These are phyloP conservation scores for Lagopus leucura DNA, from an alignment of 2,113 vertebrate species.

Conservation along the genomic window DNA sequence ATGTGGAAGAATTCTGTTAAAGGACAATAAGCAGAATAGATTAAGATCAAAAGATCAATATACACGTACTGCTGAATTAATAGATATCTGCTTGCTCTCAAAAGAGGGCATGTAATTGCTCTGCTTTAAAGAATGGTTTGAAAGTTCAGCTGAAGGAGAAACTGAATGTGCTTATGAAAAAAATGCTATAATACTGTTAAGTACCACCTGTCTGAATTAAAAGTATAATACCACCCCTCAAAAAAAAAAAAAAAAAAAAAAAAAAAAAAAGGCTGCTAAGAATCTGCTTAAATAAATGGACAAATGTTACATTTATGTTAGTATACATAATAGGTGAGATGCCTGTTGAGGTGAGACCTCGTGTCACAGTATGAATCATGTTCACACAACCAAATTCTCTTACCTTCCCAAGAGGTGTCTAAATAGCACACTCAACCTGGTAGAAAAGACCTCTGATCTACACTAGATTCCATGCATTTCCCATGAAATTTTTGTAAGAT, in stretches of 20 bases:
- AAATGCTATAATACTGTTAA: not conserved
- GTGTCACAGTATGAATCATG: not conserved
- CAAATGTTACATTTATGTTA: not conserved
- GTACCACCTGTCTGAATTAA: not conserved
- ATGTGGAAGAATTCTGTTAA: slow-evolving; percentile 34
- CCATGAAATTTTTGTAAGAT: not conserved
- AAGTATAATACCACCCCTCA: not conserved
- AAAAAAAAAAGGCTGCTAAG: not conserved
- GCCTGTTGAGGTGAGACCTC: not conserved
- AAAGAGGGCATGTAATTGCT: slow-evolving; percentile 37
- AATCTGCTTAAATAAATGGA: not conserved
- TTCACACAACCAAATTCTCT: not conserved
- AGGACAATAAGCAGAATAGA: slow-evolving; percentile 59
- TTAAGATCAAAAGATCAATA: slow-evolving; percentile 66
- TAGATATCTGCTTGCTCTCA: slow-evolving; percentile 62
- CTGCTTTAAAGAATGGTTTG: slow-evolving; percentile 46
- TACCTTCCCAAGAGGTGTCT: not conserved
- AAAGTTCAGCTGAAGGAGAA: slow-evolving; percentile 61
- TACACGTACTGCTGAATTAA: slow-evolving; percentile 62
- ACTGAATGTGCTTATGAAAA: slow-evolving; percentile 43
- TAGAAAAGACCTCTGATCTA: not conserved
- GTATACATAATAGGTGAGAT: not conserved
- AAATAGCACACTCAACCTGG: not conserved
- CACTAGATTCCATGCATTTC: not conserved
- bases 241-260: not conserved